Conservation (phyloP, 2,888 invertebrate species). For the Xestia xanthographa region DNA sequence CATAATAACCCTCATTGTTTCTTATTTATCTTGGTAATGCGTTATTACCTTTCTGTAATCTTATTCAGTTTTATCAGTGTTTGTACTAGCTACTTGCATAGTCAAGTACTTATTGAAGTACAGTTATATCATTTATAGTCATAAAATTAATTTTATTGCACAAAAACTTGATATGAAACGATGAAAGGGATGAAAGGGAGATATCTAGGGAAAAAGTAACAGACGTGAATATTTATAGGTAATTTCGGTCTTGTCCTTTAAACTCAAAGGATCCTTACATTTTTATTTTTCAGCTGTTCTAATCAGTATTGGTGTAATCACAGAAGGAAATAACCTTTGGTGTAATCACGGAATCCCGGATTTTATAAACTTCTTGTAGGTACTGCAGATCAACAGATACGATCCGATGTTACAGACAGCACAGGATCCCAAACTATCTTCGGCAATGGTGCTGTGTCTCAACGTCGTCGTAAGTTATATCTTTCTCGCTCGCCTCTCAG, state of each 20-base stretch:
- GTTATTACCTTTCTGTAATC: constrained; percentile 28
- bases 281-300: neutral
- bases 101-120: constrained; percentile 6
- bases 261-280: neutral
- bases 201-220: constrained; percentile 10
- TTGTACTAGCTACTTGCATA: constrained; percentile 51
- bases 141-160: constrained; percentile 21
- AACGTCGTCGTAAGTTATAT: neutral
- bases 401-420: neutral
- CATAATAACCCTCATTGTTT: constrained; percentile 38
- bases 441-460: neutral
- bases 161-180: neutral
- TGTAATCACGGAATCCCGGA: neutral
- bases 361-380: neutral
- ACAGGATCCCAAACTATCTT: neutral
- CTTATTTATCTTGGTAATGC: constrained; percentile 34
- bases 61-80: constrained; percentile 43
- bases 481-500: neutral
- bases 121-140: constrained; percentile 11
- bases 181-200: too few relatives aligned
- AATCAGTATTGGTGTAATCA: neutral
- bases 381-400: neutral
- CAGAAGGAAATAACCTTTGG: neutral
- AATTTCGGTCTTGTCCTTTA: constrained; percentile 2
- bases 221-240: neutral